A percentile compares a stretch with the other conserved stretches of the same genome.
phyloP scores from a whole-genome alignment of 2,888 invertebrate species.

The Lochmaea crataegi region DNA sequence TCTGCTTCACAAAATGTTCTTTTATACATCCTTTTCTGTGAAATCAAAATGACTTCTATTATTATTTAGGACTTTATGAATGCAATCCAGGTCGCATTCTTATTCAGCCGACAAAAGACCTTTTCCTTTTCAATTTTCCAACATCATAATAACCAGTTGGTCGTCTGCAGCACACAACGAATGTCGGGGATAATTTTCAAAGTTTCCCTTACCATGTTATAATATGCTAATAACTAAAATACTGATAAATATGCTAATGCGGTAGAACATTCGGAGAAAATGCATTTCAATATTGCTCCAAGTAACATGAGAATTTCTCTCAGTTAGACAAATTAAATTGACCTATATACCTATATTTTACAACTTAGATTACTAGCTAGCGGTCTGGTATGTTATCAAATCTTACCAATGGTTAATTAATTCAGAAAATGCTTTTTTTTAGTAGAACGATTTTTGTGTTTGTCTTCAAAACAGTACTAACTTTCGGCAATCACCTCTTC shows the following conservation, averaged over 20 bases:
- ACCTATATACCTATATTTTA: conserved; percentile 1
- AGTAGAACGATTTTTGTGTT: too few relatives aligned
- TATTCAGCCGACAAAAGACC: conserved; percentile 20
- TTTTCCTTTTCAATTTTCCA: conserved; percentile 29
- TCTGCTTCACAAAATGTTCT: conserved; percentile 8
- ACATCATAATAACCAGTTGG: conserved; percentile 11
- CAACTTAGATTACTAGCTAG: too few relatives aligned
- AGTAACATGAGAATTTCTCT: conserved; percentile 2
- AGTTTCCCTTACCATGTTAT: conserved; percentile 30
- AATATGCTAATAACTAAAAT: conserved; percentile 29
- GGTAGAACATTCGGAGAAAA: conserved; percentile 18
- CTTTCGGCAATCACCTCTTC: too few relatives aligned
- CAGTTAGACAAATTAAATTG: not conserved
- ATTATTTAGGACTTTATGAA: conserved; percentile 17
- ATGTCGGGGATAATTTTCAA: conserved; percentile 26
- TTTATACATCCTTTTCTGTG: conserved; percentile 5
- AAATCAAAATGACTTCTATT: conserved; percentile 15
- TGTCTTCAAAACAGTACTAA: too few relatives aligned
- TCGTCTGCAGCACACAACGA: conserved; percentile 4
- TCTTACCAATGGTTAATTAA: too few relatives aligned
- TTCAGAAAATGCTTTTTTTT: too few relatives aligned
- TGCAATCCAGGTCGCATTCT: conserved; percentile 14
- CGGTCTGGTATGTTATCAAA: too few relatives aligned
- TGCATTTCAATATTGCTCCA: conserved; percentile 16
- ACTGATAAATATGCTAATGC: conserved; percentile 33